Evolutionary conservation across 2,113 vertebrate species (phyloP).

Genomic region (Equus quagga): DNA sequence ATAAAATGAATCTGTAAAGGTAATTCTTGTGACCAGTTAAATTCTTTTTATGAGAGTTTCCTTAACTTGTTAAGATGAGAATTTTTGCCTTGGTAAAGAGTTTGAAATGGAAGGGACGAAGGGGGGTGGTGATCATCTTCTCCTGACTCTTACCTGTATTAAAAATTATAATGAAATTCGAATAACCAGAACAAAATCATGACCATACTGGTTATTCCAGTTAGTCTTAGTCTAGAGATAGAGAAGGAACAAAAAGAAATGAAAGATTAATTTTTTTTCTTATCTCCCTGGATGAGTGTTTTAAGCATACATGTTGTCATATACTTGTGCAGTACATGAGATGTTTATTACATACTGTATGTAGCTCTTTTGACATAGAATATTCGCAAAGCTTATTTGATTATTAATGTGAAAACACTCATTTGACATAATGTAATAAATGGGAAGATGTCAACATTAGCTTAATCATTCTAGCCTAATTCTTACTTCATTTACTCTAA

Average conservation of each 20-base stretch:
- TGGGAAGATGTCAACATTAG: neutral
- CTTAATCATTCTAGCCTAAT: slow-evolving; percentile 47
- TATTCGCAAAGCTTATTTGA: neutral
- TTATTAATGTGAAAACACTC: slow-evolving; percentile 43
- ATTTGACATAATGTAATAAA: neutral
- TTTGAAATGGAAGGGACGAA: neutral
- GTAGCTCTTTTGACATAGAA: slow-evolving; percentile 20
- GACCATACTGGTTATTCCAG: neutral
- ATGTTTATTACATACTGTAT: neutral
- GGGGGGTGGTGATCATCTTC: neutral
- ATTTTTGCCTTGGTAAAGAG: neutral
- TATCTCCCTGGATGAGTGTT: neutral
- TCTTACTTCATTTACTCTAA: slow-evolving; percentile 6
- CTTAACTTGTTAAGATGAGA: neutral
- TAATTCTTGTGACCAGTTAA: neutral
- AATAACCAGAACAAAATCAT: slow-evolving; percentile 1
- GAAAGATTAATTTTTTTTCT: neutral
- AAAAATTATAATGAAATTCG: neutral
- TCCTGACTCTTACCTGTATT: neutral
- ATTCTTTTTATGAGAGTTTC: slow-evolving; percentile 26
- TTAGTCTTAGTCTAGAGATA: neutral
- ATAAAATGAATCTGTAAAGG: slow-evolving; percentile 37
- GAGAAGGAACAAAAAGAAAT: slow-evolving; percentile 33
- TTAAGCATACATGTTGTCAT: neutral
- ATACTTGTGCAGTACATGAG: neutral